Base-by-base conservation (phyloP, 2,113 vertebrate genomes). In the Garra rufa region DNA sequence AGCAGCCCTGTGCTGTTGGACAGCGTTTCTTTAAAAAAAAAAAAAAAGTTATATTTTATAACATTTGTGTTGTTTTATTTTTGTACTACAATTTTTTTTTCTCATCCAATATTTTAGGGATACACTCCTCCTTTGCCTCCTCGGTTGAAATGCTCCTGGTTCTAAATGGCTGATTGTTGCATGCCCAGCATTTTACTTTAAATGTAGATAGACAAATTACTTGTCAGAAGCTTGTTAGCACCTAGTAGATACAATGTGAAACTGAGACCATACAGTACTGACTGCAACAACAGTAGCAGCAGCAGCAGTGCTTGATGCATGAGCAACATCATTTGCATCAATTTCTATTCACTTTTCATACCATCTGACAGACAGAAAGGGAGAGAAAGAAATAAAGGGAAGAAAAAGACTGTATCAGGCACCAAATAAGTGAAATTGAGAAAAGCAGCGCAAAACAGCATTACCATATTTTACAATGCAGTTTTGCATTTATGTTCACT, bases 401-500 rank as follows among this genome's bases (percentile, higher is more conserved):
- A 44, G 57, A 17, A n/a, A 67, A 19, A 50, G 48, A 75, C 9
- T 0, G 0, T 6, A 30, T 75, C 57, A 65, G 26, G 41, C 77
- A 19, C 11, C 9, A 57, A 57, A 50, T 26, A 30, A 63, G 11
- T 44, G 30, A 48, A 19, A 48, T 21, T n/a, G 46, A 71, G 28
- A 76, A 81, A 55, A 7, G 9, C 41, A 30, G 0, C 5, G 0
- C 9, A 4, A 81, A 28, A 69, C 15, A 24, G n/a, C 41, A 50
- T 28, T 76, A 21, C 44, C 43, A 67, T 63, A 74, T 87, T 83
- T 57, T 59, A 17, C 8, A 9, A 14, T 14, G 6, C 24, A 44
- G 81, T 82, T 61, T 79, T 83, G 63, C 43, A 70, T 38, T 70
- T 59, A 50, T 86, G 75, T 74, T 74, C 48, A 26, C 14, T 52